Percentiles rank a stretch among this genome's conserved stretches.
Conservation (phyloP, 2,888 invertebrate genomes). For the Axea sp. region DNA sequence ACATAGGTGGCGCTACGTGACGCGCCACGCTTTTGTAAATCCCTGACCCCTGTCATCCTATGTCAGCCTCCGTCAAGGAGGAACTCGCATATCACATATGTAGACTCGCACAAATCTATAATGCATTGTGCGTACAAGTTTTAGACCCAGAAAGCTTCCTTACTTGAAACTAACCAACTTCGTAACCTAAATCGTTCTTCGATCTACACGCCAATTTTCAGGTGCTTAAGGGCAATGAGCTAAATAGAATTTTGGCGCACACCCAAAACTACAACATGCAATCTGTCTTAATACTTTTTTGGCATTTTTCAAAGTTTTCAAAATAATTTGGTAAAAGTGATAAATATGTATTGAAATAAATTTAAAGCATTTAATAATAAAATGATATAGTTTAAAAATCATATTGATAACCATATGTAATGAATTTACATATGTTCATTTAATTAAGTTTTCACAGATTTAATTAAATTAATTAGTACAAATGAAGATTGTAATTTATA, state of each 20-base stretch:
- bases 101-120: slow-evolving; percentile 56
- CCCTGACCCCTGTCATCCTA: slow-evolving; percentile 62
- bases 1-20: slow-evolving; percentile 35
- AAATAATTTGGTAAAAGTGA: no score
- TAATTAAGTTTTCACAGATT: no score
- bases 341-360: no score
- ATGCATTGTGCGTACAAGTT: slow-evolving; percentile 41
- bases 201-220: slow-evolving; percentile 14
- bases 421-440: no score
- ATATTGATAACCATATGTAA: no score
- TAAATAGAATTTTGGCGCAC: slow-evolving; percentile 3
- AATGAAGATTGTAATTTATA: no score
- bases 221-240: slow-evolving; percentile 8
- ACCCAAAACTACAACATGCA: neutral
- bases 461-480: no score
- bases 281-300: no score
- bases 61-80: slow-evolving; percentile 57
- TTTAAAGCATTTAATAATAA: no score
- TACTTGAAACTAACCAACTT: slow-evolving; percentile 14
- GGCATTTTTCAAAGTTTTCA: no score
- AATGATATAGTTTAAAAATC: no score
- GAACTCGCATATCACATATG: slow-evolving; percentile 51
- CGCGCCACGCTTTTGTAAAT: slow-evolving; percentile 60
- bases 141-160: slow-evolving; percentile 30
- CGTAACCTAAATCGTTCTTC: slow-evolving; percentile 15